Evolutionary conservation across 2,888 invertebrate genomes (phyloP).

Genomic region (Drosophila sordidula): DNA sequence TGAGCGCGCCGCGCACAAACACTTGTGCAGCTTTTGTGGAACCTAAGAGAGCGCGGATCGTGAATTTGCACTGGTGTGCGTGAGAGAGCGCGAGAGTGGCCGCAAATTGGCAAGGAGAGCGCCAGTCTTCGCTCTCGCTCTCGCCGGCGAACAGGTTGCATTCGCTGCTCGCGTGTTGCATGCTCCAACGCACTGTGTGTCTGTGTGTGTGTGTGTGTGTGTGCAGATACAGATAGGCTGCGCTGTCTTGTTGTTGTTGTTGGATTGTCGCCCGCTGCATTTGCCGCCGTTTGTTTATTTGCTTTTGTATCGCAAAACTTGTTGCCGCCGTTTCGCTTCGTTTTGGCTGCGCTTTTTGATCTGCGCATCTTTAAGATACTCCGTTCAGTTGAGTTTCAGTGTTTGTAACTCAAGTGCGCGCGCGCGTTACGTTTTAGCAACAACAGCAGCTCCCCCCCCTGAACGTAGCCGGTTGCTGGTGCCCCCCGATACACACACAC

Average conservation of each 20-base stretch:
- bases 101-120: slow-evolving; percentile 43
- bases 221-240: slow-evolving; percentile 36
- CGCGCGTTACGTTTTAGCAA: slow-evolving; percentile 68
- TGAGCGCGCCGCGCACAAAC: slow-evolving; percentile 28
- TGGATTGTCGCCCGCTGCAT: slow-evolving; percentile 46
- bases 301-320: slow-evolving; percentile 68
- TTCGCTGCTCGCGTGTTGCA: slow-evolving; percentile 60
- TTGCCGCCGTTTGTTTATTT: slow-evolving; percentile 73
- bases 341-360: slow-evolving; percentile 56
- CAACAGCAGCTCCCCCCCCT: slow-evolving; percentile 3
- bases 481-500: neutral
- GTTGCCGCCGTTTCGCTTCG: slow-evolving; percentile 50
- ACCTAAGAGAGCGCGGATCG: slow-evolving; percentile 63
- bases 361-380: slow-evolving; percentile 77
- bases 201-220: slow-evolving; percentile 25
- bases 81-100: slow-evolving; percentile 13
- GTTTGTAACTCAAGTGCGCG: slow-evolving; percentile 82
- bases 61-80: slow-evolving; percentile 12
- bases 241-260: slow-evolving; percentile 5
- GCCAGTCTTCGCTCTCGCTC: slow-evolving; percentile 20
- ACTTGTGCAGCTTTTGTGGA: slow-evolving; percentile 69
- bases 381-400: slow-evolving; percentile 80
- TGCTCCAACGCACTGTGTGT: slow-evolving; percentile 41
- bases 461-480: neutral
- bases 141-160: slow-evolving; percentile 52